phyloP scores from a whole-genome alignment of 2,797 vertebrate species.

The Paedocypris micromegethes region DNA sequence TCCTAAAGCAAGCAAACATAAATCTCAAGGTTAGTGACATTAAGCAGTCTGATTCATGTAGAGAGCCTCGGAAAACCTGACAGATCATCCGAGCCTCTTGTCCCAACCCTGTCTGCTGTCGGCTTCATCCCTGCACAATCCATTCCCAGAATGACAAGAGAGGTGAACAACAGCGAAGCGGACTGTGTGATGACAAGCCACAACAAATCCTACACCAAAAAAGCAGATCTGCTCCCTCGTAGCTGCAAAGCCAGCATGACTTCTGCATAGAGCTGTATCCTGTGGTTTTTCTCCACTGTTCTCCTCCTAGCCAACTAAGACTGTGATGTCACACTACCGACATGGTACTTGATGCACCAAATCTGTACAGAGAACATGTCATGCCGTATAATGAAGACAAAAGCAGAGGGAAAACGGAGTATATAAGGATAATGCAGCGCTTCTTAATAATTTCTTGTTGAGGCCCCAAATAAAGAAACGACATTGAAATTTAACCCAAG shows the following conservation, averaged over 20 bases:
- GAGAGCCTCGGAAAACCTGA: conserved; percentile 40
- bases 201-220: conserved; percentile 33
- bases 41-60: conserved; percentile 48
- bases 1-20: conserved; percentile 43
- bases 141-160: conserved; percentile 33
- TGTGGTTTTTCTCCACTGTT: conserved; percentile 6
- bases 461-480: no score
- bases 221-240: conserved; percentile 15
- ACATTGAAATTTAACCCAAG: no score
- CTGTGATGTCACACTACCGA: conserved; percentile 22
- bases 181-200: conserved; percentile 38
- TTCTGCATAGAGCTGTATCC: conserved; percentile 23
- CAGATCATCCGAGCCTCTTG: conserved; percentile 34
- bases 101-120: conserved; percentile 35
- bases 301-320: neutral
- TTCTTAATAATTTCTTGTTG: no score
- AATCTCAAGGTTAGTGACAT: conserved; percentile 46
- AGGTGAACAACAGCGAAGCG: conserved; percentile 27
- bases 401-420: conserved; percentile 44
- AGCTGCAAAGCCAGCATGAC: conserved; percentile 8
- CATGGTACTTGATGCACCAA: conserved; percentile 19
- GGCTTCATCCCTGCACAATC: conserved; percentile 40
- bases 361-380: conserved; percentile 41
- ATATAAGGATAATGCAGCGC: conserved; percentile 47
- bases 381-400: conserved; percentile 56